Evolutionary conservation across 2,888 invertebrate genomes (phyloP).

Genomic region (Sicus ferrugineus): DNA sequence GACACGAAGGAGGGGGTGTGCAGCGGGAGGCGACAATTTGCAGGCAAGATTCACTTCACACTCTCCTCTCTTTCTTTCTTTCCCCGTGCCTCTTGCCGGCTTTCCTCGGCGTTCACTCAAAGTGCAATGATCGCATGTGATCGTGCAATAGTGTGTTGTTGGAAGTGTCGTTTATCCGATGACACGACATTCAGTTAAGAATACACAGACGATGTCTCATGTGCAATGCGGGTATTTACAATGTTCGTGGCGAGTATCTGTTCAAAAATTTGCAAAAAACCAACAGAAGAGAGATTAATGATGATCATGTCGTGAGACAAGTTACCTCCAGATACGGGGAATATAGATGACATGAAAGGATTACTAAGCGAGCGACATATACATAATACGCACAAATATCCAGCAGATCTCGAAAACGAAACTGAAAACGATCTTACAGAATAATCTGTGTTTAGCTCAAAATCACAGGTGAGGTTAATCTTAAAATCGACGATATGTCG

Average conservation of each 20-base stretch:
- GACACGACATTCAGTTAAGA: constrained; percentile 10
- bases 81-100: constrained; percentile 4
- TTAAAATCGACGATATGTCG: no score
- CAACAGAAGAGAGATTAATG: no score
- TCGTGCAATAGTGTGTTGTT: constrained; percentile 30
- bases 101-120: constrained; percentile 24
- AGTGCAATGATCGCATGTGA: constrained; percentile 47
- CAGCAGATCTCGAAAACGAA: no score
- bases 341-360: no score
- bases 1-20: neutral
- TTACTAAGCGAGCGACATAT: no score
- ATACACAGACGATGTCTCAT: neutral
- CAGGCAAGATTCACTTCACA: constrained; percentile 4
- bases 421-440: no score
- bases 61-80: constrained; percentile 8
- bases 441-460: no score
- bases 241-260: constrained; percentile 23
- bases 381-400: no score
- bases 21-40: neutral
- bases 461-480: no score
- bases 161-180: constrained; percentile 1
- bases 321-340: no score
- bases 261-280: constrained; percentile 8
- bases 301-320: no score
- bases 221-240: no score